Base-by-base conservation (phyloP, 2,113 vertebrate genomes). In the Proteles cristata region DNA sequence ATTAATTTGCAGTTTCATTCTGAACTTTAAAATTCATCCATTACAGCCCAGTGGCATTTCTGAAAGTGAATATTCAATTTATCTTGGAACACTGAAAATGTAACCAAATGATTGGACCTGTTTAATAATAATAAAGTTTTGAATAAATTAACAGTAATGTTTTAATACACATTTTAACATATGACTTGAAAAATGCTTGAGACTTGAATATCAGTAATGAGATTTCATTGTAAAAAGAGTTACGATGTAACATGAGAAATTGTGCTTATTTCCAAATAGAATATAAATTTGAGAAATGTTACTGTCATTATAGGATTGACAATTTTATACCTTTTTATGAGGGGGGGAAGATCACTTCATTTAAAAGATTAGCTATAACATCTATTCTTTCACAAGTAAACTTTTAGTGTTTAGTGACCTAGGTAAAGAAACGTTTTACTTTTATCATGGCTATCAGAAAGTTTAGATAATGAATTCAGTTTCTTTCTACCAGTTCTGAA, bases 1-100 rank as follows among this genome's bases (percentile, higher is more conserved):
- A 65, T 97, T 98, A 61, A 95, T 97, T 97, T 92, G 45, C 94
- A 95, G 88, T 73, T 86, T 88, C 7, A 19, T 81, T 96, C 53
- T 63, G 97, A 84, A 90, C 97, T 97, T 53, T 90, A 92, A 16
- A 4, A 68, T 92, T 65, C 23, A 0, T 93, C 33, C 93, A 26
- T 94, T 98, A 94, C 55, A 96, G 7, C 17, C 71, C 5, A n/a
- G 39, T 95, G 48, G 0, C 10, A 85, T 95, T 97, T 97, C 11
- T 98, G 12, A 93, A 50, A 76, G 77, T 45, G 16, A 90, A 31
- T 69, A 53, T 89, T 11, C 9, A 0, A 0, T 94, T 98, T 23
- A 86, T 96, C 33, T 48, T 97, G 0, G 53, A 21, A 66, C 33
- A 68, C n/a, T 73, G 28, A 82, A 82, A 76, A 58, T 80, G 80